These are phyloP conservation scores for Phoxinus dragarum DNA, from an alignment of 2,797 vertebrate species.

Conservation along the genomic window DNA sequence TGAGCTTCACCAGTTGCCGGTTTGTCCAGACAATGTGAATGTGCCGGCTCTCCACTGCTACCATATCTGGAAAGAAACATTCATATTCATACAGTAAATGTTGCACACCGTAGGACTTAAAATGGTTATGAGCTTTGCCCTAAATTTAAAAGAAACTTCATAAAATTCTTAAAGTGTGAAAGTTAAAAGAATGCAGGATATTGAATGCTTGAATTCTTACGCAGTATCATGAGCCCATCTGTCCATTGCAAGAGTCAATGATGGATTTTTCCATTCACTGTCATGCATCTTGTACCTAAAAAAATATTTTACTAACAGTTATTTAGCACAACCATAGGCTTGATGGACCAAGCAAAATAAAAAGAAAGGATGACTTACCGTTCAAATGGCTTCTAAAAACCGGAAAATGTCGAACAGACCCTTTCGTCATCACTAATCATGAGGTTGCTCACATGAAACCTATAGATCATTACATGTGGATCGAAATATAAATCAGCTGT, in stretches of 20 bases:
- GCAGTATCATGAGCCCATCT: conserved; percentile 22
- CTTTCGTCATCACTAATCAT: conserved; percentile 16
- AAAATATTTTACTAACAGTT: neutral
- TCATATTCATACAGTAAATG: neutral
- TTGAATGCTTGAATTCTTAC: neutral
- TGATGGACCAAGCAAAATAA: neutral
- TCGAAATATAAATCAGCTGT: neutral
- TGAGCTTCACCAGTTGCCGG: conserved; percentile 14
- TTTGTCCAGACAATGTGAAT: neutral
- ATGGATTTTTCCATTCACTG: conserved; percentile 15
- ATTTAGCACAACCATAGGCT: neutral
- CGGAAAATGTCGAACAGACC: conserved; percentile 37
- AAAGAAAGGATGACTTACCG: conserved; percentile 1
- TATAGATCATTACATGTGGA: neutral
- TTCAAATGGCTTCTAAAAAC: conserved; percentile 14
- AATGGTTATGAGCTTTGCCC: neutral
- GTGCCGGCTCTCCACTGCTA: neutral
- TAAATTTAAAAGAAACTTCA: neutral
- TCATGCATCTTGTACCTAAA: conserved; percentile 30
- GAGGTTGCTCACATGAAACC: conserved; percentile 6
- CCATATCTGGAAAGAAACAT: neutral
- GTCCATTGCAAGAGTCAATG: conserved; percentile 12
- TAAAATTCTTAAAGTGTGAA: neutral
- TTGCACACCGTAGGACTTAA: too few relatives aligned
- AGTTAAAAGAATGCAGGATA: neutral